Base-by-base conservation (phyloP, 2,888 invertebrate genomes). In the Laspeyria flexula region DNA sequence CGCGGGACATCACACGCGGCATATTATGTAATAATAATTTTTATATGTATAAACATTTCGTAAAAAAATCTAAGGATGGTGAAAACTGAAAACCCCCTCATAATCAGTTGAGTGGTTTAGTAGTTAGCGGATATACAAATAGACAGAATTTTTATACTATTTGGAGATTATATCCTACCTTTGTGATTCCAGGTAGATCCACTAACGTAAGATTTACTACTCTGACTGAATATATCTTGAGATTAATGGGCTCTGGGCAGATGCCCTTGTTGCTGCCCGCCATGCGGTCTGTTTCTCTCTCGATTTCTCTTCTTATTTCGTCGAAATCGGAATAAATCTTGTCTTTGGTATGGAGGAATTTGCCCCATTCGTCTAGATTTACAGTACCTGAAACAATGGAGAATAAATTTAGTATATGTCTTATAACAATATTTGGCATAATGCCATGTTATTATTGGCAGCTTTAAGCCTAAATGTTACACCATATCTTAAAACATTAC, bases 191-290 rank as follows among this genome's bases (percentile, higher is more conserved):
- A 44, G 99, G 99, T 38, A 99, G 93, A 93, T 99, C 99, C 39
- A 99, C 98, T 38, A 99, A 93, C 0, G 99, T 99, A 43, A 97
- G 92, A 86, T 98, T 99, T 43, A 99, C 97, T 27, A 99, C 99
- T 67, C 95, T 95, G n/a, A 96, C 95, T 0, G 99, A 99, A 86
- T 93, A 99, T 77, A 99, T 98, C 90, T 99, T 99, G 55, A 99
- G 93, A 82, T 96, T 98, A 71, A 99, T 99, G 0, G 99, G 97
- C 73, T 99, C 98, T 0, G 96, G 95, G 76, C 97, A 98, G 60
- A 99, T 99, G 44, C 99, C 99, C 93, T 99, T 99, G 85, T 99
- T 99, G 66, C 82, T 95, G 27, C 99, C 99, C 4, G 99, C 98
- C 93, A 97, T 95, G 60, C 98, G 94, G 55, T 98, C 97, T 0